phyloP scores from a whole-genome alignment of 2,888 invertebrate genomes.

The Diaperis boleti region DNA sequence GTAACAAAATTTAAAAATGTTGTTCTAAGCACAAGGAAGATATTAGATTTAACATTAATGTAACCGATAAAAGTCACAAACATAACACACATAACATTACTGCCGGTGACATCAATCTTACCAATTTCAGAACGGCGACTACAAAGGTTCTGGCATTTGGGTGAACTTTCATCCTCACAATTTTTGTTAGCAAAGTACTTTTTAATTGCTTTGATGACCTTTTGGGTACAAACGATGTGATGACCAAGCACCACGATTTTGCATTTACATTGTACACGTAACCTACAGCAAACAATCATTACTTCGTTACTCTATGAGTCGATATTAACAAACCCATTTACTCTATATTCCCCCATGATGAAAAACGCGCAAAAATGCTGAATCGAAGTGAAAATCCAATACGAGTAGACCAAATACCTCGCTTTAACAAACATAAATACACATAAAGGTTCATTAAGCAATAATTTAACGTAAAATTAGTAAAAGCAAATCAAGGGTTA shows the following conservation, averaged over 20 bases:
- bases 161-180: not conserved
- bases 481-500: constrained; percentile 19
- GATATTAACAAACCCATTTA: not conserved
- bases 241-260: constrained; percentile 2
- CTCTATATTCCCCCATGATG: not conserved
- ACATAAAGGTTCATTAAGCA: constrained; percentile 29
- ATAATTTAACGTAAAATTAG: constrained; percentile 30
- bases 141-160: not conserved
- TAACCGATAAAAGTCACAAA: too few species aligned
- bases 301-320: not conserved
- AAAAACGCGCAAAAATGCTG: constrained; percentile 25
- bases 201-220: constrained; percentile 7
- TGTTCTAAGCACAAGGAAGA: too few species aligned
- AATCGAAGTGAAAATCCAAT: constrained; percentile 5
- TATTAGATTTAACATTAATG: too few species aligned
- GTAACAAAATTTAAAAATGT: too few species aligned
- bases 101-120: too few species aligned
- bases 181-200: not conserved
- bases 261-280: not conserved
- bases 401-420: constrained; percentile 9
- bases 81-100: too few species aligned
- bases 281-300: constrained; percentile 1
- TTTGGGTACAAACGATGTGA: not conserved
- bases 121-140: too few species aligned
- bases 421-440: constrained; percentile 28